Evolutionary conservation across 2,888 invertebrate species (phyloP).

Genomic region (Parnassius glacialis): DNA sequence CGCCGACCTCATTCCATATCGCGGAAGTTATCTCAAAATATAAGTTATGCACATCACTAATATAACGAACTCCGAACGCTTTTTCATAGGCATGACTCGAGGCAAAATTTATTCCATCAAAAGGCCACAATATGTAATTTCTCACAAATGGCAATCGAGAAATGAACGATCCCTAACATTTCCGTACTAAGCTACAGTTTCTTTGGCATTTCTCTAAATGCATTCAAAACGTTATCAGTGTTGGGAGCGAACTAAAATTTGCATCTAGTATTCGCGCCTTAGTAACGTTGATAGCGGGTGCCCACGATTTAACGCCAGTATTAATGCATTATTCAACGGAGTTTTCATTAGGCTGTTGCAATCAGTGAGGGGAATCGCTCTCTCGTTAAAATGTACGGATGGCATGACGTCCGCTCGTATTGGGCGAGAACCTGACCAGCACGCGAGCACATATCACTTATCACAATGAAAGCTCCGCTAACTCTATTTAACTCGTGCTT

Average conservation of each 20-base stretch:
- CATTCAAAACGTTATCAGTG: slow-evolving; percentile 66
- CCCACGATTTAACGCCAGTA: slow-evolving; percentile 80
- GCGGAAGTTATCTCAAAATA: slow-evolving; percentile 45
- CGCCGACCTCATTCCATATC: slow-evolving; percentile 43
- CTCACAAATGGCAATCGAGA: slow-evolving; percentile 35
- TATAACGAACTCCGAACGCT: slow-evolving; percentile 24
- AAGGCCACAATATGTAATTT: slow-evolving; percentile 36
- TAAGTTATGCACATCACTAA: slow-evolving; percentile 32
- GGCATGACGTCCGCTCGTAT: slow-evolving; percentile 77
- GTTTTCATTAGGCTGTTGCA: slow-evolving; percentile 77
- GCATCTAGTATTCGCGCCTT: slow-evolving; percentile 73
- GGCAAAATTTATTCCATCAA: slow-evolving; percentile 18
- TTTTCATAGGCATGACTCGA: slow-evolving; percentile 11
- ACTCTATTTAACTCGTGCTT: slow-evolving; percentile 25
- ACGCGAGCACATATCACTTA: slow-evolving; percentile 56
- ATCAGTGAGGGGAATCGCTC: slow-evolving; percentile 72
- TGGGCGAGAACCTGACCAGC: slow-evolving; percentile 48
- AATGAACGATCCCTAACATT: slow-evolving; percentile 52
- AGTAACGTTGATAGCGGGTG: slow-evolving; percentile 69
- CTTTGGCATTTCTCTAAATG: slow-evolving; percentile 59
- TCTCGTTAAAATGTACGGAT: slow-evolving; percentile 79
- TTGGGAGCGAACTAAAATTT: slow-evolving; percentile 71
- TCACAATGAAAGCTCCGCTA: slow-evolving; percentile 44
- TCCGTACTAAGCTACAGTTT: slow-evolving; percentile 38
- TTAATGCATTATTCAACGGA: slow-evolving; percentile 80